Conservation (phyloP, 2,888 invertebrate genomes). For the Cartodere bifasciata region DNA sequence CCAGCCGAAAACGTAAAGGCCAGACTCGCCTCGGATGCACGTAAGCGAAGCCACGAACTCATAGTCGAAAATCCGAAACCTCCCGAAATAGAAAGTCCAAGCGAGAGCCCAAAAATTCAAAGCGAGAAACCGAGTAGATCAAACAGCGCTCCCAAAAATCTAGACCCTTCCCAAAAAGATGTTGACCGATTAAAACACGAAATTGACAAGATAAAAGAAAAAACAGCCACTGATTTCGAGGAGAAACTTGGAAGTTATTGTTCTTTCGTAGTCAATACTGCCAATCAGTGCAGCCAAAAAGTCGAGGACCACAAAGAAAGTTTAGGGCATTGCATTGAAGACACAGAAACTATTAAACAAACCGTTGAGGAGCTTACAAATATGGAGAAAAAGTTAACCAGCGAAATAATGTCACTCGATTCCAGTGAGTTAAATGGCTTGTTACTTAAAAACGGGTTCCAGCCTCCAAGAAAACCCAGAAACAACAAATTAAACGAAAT, state of each 20-base stretch:
- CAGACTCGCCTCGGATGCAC: slow-evolving; percentile 38
- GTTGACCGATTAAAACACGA: too few relatives aligned
- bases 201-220: slow-evolving; percentile 15
- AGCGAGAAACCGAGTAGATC: background rate
- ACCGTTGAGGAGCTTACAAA: slow-evolving; percentile 41
- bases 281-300: slow-evolving; percentile 21
- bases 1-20: slow-evolving; percentile 44
- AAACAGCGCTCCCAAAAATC: too few relatives aligned
- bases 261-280: slow-evolving; percentile 22
- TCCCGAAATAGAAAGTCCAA: slow-evolving; percentile 9
- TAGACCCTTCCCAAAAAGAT: too few relatives aligned
- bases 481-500: slow-evolving; percentile 11
- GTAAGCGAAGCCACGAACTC: background rate
- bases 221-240: slow-evolving; percentile 22
- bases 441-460: slow-evolving; percentile 27
- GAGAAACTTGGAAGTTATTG: slow-evolving; percentile 25
- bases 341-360: slow-evolving; percentile 39
- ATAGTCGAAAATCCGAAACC: slow-evolving; percentile 3
- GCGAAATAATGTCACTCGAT: slow-evolving; percentile 11
- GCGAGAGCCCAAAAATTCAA: too few relatives aligned
- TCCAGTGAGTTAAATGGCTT: slow-evolving; percentile 24
- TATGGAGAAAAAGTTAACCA: slow-evolving; percentile 37
- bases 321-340: slow-evolving; percentile 35
- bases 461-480: slow-evolving; percentile 8
- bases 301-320: slow-evolving; percentile 42